A percentile compares a stretch with the other conserved stretches of the same genome.
Conservation (phyloP, 1,140 invertebrate species). For the Elysia chlorotica region DNA sequence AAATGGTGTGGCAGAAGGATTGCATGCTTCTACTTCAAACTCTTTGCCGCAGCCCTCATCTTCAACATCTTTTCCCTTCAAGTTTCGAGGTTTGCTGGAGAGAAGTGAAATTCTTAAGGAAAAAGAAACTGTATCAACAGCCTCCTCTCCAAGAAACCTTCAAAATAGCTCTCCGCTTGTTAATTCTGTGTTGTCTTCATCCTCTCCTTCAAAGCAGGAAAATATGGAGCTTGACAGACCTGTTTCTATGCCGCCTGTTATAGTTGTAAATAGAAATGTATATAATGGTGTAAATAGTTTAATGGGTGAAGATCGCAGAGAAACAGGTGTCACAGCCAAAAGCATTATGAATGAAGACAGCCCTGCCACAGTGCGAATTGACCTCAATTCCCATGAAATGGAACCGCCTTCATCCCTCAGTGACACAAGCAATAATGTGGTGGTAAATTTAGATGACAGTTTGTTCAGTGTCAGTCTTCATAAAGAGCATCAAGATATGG, state of each 20-base stretch:
- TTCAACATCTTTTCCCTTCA: background rate
- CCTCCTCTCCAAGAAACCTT: background rate
- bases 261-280: constrained; percentile 18
- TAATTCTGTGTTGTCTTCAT: background rate
- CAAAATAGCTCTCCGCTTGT: too few relatives aligned
- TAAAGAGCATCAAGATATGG: too few relatives aligned
- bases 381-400: constrained; percentile 22
- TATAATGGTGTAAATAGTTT: constrained; percentile 19
- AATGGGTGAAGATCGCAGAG: constrained; percentile 14
- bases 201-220: background rate
- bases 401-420: constrained; percentile 13
- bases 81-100: constrained; percentile 1
- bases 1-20: background rate
- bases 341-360: constrained; percentile 17
- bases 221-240: constrained; percentile 12
- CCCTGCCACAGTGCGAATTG: constrained; percentile 17
- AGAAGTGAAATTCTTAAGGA: background rate
- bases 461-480: too few relatives aligned
- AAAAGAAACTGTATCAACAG: background rate
- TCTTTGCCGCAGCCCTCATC: background rate
- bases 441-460: constrained; percentile 12
- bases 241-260: background rate
- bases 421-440: constrained; percentile 4
- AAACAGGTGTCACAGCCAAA: constrained; percentile 12
- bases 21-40: background rate